A percentile compares a stretch with the other conserved stretches of the same genome.
Evolutionary conservation across 2,888 invertebrate species (phyloP).

Genomic region (Agriopis leucophaearia): DNA sequence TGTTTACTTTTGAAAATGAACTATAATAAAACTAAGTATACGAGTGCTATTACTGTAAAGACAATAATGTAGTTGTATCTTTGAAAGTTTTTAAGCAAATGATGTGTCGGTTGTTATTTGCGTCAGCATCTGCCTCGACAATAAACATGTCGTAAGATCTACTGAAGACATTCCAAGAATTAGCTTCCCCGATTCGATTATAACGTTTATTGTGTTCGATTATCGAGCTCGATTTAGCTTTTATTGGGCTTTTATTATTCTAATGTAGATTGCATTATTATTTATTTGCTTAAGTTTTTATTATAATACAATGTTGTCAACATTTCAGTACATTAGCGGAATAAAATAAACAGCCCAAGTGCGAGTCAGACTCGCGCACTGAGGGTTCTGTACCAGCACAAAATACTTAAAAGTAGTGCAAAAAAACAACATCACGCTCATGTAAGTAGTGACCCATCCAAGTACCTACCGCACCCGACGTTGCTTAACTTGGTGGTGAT

Average conservation of each 20-base stretch:
- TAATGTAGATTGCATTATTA: conserved; percentile 36
- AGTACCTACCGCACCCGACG: too few species aligned
- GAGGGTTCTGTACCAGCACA: too few species aligned
- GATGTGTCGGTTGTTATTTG: conserved; percentile 10
- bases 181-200: conserved; percentile 76
- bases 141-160: conserved; percentile 85
- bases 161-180: conserved; percentile 83
- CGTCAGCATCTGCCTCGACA: conserved; percentile 51
- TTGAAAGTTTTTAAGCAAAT: background rate
- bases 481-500: too few species aligned
- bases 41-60: background rate
- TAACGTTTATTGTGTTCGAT: conserved; percentile 76
- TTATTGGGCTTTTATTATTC: conserved; percentile 59
- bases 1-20: too few species aligned
- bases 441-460: too few species aligned
- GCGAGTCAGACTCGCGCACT: too few species aligned
- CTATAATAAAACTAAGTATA: too few species aligned
- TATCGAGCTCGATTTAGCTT: conserved; percentile 64
- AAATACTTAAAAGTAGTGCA: too few species aligned
- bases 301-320: background rate
- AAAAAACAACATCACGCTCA: too few species aligned
- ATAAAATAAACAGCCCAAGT: background rate
- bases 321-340: background rate
- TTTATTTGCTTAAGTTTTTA: conserved; percentile 21
- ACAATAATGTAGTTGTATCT: background rate